Conservation (phyloP, 2,797 vertebrate genomes). For the Tinamus major region DNA sequence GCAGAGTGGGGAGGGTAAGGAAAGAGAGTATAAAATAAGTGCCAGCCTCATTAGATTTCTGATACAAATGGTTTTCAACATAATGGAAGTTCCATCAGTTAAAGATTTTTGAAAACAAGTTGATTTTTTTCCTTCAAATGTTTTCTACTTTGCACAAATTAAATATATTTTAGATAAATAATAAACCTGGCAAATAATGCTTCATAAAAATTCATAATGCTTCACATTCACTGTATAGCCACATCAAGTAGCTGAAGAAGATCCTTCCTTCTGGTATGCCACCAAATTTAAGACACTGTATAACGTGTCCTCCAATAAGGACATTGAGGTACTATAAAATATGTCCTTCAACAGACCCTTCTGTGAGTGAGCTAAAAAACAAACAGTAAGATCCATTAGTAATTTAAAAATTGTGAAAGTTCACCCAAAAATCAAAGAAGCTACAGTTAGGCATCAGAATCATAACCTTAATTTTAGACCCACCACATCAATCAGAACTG, state of each 20-base stretch:
- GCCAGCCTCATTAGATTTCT: not conserved
- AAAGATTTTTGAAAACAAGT: not conserved
- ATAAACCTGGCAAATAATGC: conserved; percentile 11
- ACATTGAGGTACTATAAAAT: not conserved
- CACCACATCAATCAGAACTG: not conserved
- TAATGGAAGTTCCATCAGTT: not conserved
- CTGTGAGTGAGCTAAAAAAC: conserved; percentile 68
- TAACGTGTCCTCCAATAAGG: too few species aligned
- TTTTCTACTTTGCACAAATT: not conserved
- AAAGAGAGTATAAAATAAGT: too few species aligned
- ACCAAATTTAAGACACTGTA: not conserved
- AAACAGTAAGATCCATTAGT: not conserved
- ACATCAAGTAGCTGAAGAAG: conserved; percentile 14
- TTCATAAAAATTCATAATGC: not conserved
- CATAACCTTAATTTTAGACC: not conserved
- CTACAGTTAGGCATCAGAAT: not conserved
- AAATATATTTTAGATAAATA: not conserved
- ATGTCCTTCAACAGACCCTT: conserved; percentile 63
- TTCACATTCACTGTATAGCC: not conserved
- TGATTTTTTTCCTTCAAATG: not conserved
- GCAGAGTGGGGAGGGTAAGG: too few species aligned
- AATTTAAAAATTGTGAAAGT: conserved; percentile 1
- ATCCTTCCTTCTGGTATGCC: not conserved
- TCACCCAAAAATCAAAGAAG: not conserved
- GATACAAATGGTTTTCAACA: not conserved